A percentile compares a stretch with the other conserved stretches of the same genome.
phyloP scores from a whole-genome alignment of 2,113 vertebrate genomes.

The Hippolais icterina region DNA sequence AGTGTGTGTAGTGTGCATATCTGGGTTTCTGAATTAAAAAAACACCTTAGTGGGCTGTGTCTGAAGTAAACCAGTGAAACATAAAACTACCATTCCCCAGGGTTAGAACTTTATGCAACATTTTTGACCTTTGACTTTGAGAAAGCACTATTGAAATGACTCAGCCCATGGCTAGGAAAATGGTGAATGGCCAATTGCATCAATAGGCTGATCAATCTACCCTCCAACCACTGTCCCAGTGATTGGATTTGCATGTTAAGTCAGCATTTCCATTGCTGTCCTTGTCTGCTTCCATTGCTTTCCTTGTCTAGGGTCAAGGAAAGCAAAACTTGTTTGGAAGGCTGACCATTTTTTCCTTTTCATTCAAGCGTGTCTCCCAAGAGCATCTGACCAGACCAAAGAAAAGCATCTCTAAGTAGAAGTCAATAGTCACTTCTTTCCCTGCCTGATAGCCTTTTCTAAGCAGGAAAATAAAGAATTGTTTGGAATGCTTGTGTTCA shows the following conservation, averaged over 20 bases:
- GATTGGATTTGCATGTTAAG: slow-evolving; percentile 6
- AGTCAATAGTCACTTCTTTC: neutral
- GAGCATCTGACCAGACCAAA: neutral
- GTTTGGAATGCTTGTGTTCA: neutral
- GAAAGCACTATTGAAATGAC: slow-evolving; percentile 21
- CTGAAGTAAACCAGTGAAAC: slow-evolving; percentile 31
- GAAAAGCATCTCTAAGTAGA: neutral
- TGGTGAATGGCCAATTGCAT: slow-evolving; percentile 33
- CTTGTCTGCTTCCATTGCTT: neutral
- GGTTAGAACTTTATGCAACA: neutral
- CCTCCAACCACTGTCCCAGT: neutral
- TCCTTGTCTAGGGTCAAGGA: neutral
- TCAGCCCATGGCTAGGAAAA: slow-evolving; percentile 63
- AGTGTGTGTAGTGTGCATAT: neutral
- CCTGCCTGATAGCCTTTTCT: neutral
- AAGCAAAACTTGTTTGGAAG: neutral
- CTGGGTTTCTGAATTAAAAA: slow-evolving; percentile 24
- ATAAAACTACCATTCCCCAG: neutral
- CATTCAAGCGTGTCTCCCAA: accelerated
- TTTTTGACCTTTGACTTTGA: slow-evolving; percentile 42
- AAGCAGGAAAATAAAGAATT: neutral
- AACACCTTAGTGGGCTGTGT: neutral
- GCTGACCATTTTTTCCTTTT: neutral
- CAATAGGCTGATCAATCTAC: slow-evolving; percentile 47
- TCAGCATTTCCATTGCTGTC: slow-evolving; percentile 36